phyloP scores from a whole-genome alignment of 1,140 invertebrate species.

The Heliothis subflexa region DNA sequence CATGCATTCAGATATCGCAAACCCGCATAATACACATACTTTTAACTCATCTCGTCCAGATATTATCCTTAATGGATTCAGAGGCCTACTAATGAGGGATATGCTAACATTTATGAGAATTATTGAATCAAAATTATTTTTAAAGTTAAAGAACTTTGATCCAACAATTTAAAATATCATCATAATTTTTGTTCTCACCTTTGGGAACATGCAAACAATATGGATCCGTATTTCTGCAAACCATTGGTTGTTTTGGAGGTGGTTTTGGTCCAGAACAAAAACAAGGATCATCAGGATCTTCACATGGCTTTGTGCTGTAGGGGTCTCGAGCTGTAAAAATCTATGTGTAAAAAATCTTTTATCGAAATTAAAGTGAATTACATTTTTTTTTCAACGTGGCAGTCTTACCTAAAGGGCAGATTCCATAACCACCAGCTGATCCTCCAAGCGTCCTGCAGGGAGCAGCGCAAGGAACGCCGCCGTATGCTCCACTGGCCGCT shows the following conservation, averaged over 20 bases:
- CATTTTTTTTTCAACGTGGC: constrained; percentile 8
- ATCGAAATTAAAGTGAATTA: not conserved
- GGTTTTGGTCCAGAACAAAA: constrained; percentile 76
- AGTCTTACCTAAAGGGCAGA: constrained; percentile 62
- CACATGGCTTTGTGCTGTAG: constrained; percentile 76
- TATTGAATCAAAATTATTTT: constrained; percentile 12
- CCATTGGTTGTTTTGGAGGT: constrained; percentile 64
- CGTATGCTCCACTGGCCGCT: constrained; percentile 14
- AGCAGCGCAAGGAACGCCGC: constrained; percentile 47
- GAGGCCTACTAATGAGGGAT: not conserved
- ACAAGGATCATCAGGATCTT: constrained; percentile 76
- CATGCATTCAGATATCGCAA: constrained; percentile 54
- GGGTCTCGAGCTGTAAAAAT: constrained; percentile 71
- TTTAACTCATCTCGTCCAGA: constrained; percentile 7
- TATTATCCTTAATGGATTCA: not conserved
- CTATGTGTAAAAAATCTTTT: not conserved
- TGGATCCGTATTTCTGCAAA: constrained; percentile 76
- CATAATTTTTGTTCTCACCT: constrained; percentile 65
- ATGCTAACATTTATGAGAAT: not conserved
- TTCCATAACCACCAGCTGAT: too few species aligned
- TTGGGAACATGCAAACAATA: constrained; percentile 82
- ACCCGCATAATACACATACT: not conserved
- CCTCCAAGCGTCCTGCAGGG: too few species aligned
- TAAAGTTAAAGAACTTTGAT: not conserved
- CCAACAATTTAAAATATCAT: constrained; percentile 3